A percentile compares a stretch with the other conserved stretches of the same genome.
phyloP scores from a whole-genome alignment of 2,888 invertebrate genomes.

The Erynnis tages region DNA sequence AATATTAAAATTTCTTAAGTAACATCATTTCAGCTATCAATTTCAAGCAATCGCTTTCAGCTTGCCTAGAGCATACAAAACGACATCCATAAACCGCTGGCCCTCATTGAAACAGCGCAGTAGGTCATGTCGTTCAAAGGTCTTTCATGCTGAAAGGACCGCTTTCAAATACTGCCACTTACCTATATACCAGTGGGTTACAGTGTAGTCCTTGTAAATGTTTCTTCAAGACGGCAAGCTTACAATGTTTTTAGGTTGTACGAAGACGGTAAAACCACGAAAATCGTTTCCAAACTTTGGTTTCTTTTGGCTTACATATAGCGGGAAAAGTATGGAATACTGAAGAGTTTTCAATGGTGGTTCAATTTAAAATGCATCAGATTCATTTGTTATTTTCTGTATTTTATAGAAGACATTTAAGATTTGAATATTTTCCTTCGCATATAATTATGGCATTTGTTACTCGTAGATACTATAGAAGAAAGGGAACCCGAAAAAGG shows the following conservation, averaged over 20 bases:
- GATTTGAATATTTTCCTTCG: too few species aligned
- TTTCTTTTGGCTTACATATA: too few species aligned
- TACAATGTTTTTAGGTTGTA: neutral
- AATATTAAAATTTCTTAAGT: too few species aligned
- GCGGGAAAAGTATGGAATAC: too few species aligned
- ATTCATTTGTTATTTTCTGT: too few species aligned
- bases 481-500: too few species aligned
- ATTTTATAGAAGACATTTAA: too few species aligned
- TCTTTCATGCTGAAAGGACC: slow-evolving; percentile 14
- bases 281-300: too few species aligned
- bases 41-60: neutral
- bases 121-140: slow-evolving; percentile 18
- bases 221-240: neutral
- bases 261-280: neutral
- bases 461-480: too few species aligned
- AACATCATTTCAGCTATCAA: neutral
- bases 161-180: slow-evolving; percentile 13
- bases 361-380: too few species aligned
- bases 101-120: slow-evolving; percentile 19
- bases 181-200: slow-evolving; percentile 6
- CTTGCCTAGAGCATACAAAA: neutral
- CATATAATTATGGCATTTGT: too few species aligned
- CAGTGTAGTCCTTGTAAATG: slow-evolving; percentile 10
- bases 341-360: too few species aligned
- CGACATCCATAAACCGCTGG: slow-evolving; percentile 8